Percentiles rank a stretch among this genome's conserved stretches.
phyloP scores from a whole-genome alignment of 2,888 invertebrate species.

The Troides oblongomaculatus region DNA sequence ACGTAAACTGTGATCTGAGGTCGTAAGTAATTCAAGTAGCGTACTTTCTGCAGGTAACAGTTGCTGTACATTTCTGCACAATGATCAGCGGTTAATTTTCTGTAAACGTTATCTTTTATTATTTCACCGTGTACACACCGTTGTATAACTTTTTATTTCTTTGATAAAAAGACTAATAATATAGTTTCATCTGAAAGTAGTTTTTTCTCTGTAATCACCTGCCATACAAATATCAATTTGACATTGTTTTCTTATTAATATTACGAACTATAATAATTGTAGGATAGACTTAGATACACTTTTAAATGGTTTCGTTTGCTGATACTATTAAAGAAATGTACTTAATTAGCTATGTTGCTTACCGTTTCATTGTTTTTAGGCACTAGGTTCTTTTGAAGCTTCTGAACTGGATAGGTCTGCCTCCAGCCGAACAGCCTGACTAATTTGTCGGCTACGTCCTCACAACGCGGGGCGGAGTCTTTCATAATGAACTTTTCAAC shows the following conservation, averaged over 20 bases:
- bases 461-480: conserved; percentile 84
- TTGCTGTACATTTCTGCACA: neutral
- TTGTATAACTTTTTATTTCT: too few species aligned
- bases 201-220: too few species aligned
- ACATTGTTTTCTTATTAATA: too few species aligned
- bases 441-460: conserved; percentile 88
- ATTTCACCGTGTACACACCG: neutral
- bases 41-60: conserved; percentile 38
- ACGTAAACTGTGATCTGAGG: conserved; percentile 32
- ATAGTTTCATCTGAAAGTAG: too few species aligned
- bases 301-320: too few species aligned
- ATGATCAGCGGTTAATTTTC: neutral
- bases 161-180: too few species aligned
- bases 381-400: conserved; percentile 83
- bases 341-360: conserved; percentile 33
- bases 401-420: conserved; percentile 89
- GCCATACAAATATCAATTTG: too few species aligned
- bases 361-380: conserved; percentile 70
- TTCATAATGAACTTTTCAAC: conserved; percentile 64
- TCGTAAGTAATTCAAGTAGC: conserved; percentile 36
- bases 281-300: too few species aligned
- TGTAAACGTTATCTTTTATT: neutral
- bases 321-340: neutral
- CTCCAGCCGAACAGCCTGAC: conserved; percentile 89
- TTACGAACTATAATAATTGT: too few species aligned